Base-by-base conservation (phyloP, 2,888 invertebrate species). In the Sarcophaga variegata region DNA sequence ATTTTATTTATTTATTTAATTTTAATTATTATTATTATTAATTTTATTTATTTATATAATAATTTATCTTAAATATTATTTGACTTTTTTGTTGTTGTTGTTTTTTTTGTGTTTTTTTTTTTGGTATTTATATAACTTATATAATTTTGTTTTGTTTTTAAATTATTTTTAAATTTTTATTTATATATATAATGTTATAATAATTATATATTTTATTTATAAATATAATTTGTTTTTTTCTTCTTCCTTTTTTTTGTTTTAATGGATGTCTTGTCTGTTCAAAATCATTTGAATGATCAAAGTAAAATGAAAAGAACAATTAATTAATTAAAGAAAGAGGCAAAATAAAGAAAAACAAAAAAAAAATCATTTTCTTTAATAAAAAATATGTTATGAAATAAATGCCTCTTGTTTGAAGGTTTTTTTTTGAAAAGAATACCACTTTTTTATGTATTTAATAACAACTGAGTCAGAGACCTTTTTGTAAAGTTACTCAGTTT, bases 51-150 rank as follows among this genome's bases (percentile, higher is more conserved):
- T 83, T 81, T 81, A 66, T 81, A 81, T 81, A 87, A 84, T 87
- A 54, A 54, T 54, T 54, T 75, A 75, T 64, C 75, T 87, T 87
- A 83, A 81, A 62, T 66, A 59, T 72, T 80, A 83, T 69, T 87
- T 84, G 74, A 86, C 76, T 83, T 82, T 82, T 86, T 75, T 85
- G 77, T 49, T 84, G 64, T 47, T 75, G 49, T 82, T 86, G 20
- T 75, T 85, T 81, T 49, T 84, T 59, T 47, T 75, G 22, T 60
- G 22, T 63, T 63, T 27, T 59, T 63, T 63, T 27, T 59, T 83
- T 66, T 86, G 62, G 81, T 85, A 84, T 80, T 80, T 85, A 79
- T 84, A 80, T 87, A 85, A 81, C 63, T 85, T 84, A 81, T 78
- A 59, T 80, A 75, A 12, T 37, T 69, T 47, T 45, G 2, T 76